A percentile compares a stretch with the other conserved stretches of the same genome.
Evolutionary conservation across 2,797 vertebrate genomes (phyloP).

Genomic region (Fratercula arctica): DNA sequence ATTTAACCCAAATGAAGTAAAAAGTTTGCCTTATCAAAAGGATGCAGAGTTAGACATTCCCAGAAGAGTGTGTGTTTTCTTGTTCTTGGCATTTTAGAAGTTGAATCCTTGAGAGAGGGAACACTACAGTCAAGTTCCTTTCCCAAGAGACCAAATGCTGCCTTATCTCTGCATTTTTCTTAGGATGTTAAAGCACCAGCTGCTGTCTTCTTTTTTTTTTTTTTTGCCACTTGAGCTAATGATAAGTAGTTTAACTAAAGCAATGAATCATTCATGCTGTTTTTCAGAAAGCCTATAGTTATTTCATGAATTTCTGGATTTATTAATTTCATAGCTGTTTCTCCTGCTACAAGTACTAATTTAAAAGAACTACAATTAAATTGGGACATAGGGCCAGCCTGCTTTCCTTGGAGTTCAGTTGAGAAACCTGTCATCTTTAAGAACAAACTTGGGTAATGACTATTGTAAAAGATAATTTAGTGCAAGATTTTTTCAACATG

Average conservation of each 20-base stretch:
- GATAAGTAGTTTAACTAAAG: conserved; percentile 59
- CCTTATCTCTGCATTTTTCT: not conserved
- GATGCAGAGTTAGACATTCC: conserved; percentile 17
- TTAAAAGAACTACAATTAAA: conserved; percentile 24
- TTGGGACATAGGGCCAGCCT: not conserved
- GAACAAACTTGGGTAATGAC: not conserved
- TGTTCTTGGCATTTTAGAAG: conserved; percentile 31
- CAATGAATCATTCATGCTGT: conserved; percentile 61
- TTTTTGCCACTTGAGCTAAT: conserved; percentile 43
- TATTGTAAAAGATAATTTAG: not conserved
- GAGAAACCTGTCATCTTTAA: not conserved
- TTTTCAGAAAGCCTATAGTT: conserved; percentile 54
- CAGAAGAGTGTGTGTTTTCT: not conserved
- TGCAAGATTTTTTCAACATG: not conserved
- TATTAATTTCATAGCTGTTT: conserved; percentile 55
- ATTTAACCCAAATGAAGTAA: conserved; percentile 42
- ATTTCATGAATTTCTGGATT: conserved; percentile 44
- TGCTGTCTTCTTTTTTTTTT: not conserved
- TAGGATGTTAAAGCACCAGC: conserved; percentile 33
- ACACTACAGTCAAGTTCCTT: conserved; percentile 11
- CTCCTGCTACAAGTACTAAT: conserved; percentile 16
- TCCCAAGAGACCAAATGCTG: conserved; percentile 22
- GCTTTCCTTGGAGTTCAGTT: not conserved
- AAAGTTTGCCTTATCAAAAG: conserved; percentile 41
- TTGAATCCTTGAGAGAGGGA: conserved; percentile 15